Evolutionary conservation across 2,797 vertebrate genomes (phyloP).

Genomic region (Ceryle rudis): DNA sequence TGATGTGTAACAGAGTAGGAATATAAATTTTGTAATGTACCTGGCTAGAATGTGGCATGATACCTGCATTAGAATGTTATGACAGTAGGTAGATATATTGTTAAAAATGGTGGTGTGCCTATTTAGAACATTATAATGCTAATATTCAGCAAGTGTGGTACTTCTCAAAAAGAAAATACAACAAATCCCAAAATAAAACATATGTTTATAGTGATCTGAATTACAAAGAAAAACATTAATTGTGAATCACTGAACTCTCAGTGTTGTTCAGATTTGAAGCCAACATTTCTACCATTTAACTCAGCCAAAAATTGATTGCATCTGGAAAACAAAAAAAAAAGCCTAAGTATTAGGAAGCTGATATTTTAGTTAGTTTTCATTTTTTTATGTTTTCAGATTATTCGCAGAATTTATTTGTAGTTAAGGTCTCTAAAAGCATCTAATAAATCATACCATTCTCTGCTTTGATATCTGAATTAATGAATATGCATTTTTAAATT

Average conservation of each 20-base stretch:
- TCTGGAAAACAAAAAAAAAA: not conserved
- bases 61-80: not conserved
- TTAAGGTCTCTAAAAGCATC: not conserved
- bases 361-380: not conserved
- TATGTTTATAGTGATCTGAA: not conserved
- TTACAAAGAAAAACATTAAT: not conserved
- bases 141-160: not conserved
- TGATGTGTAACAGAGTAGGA: not conserved
- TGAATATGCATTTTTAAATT: not conserved
- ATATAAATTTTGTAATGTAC: not conserved
- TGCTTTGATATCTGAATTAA: not conserved
- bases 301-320: not conserved
- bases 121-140: not conserved
- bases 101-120: not conserved
- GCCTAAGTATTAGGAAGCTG: not conserved
- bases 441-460: not conserved
- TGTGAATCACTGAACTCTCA: not conserved
- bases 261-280: not conserved
- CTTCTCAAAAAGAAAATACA: not conserved
- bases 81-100: not conserved
- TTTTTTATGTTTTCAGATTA: not conserved
- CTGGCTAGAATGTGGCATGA: not conserved
- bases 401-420: not conserved
- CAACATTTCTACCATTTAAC: not conserved
- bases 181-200: not conserved